Base-by-base conservation (phyloP, 2,797 vertebrate species). In the Naso thynnoides region DNA sequence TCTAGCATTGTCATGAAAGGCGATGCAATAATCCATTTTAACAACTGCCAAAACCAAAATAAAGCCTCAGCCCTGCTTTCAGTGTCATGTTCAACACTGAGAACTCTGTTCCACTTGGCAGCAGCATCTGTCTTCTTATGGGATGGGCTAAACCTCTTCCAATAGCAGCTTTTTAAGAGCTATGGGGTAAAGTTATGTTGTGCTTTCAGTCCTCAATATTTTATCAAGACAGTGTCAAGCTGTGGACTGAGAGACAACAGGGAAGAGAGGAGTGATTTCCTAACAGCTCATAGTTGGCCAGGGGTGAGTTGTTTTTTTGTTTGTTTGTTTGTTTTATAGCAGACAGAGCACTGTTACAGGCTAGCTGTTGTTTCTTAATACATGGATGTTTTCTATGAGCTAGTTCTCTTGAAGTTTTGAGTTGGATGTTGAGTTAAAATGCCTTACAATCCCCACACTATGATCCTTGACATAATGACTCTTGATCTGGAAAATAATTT, bases 61-160 rank as follows among this genome's bases (percentile, higher is more conserved):
- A 18, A 21, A 38, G 15, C 26, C 8, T 55, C 7, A 0, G 8
- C 9, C 6, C 26, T 64, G 38, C 16, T 53, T 6, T 26, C 58
- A 41, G 65, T 24, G 23, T 69, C 39, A n/a, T 56, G 18, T 73
- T 57, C 18, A 58, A 44, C 39, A 72, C 29, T 29, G 21, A 48
- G 66, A 74, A 70, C 84, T 83, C 42, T 75, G 71, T 50, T 75
- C 64, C 70, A 79, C 38, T 84, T 83, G 77, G 76, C 70, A 76
- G 63, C 63, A 74, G 63, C 62, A 7, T 57, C 26, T 55, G 5
- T 70, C 44, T 59, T 52, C 6, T 14, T 74, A 79, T 86, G 89
- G 91, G 89, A 83, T 19, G 88, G 78, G 74, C 85, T 72, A 59
- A 83, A 71, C 4, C 0, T n/a, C 31, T 29, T 76, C 88, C 82